Evolutionary conservation across 2,797 vertebrate genomes (phyloP), one percentile per base, ranked within the genome.

Genomic region (Protosalanx chinensis): DNA sequence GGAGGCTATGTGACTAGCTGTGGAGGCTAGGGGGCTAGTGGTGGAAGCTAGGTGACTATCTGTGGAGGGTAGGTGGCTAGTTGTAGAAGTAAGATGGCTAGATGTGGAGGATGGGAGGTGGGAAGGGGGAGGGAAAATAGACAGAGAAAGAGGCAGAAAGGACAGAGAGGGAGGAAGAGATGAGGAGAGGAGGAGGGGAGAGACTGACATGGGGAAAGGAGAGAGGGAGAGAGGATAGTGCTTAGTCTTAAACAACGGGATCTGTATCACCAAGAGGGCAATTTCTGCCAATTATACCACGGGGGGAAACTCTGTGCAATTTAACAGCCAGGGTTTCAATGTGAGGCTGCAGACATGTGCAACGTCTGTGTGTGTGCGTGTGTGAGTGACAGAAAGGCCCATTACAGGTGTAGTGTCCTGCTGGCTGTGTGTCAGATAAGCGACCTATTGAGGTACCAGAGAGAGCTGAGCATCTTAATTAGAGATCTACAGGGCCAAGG

Each of bases 241-340:
- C 86, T 85, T 91, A 87, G 83, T 92, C 86, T 92, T 91, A 92
- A 93, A 93, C 91, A 92, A 93, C 91, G 92, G 90, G 89, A 90
- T 92, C 87, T 88, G 87, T 90, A 91, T 92, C 92, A 93, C 92
- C 91, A 92, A 89, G 91, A 92, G 91, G 91, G 91, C 91, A 93
- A 92, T 92, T 93, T 91, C 89, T 90, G 88, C 91, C 91, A 92
- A 92, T 92, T 92, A 93, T 91, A 89, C 84, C 90, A 91, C 90
- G 85, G 90, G 91, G 91, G 89, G 89, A 92, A 92, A 93, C 85
- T 4, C 6, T 84, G 88, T 90, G 90, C 90, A 90, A 92, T 91
- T 92, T 92, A 93, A 91, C 91, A 91, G 91, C 90, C 86, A 90
- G 90, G 89, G 91, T 92, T 90, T 89, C 90, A 89, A 91, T 91